Evolutionary conservation across 2,888 invertebrate genomes (phyloP).

Genomic region (Clusia tigrina): DNA sequence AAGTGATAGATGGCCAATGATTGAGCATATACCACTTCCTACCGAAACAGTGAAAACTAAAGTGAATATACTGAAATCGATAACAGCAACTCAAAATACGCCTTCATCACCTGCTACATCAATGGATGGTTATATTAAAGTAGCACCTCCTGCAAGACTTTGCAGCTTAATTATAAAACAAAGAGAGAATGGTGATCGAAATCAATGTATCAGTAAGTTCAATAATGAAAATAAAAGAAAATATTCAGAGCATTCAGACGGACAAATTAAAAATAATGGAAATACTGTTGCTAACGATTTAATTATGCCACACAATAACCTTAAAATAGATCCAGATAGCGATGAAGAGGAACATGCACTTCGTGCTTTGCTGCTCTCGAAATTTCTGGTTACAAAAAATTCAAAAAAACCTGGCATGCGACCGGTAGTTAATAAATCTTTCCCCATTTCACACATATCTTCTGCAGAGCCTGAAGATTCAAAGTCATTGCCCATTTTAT

Average conservation of each 20-base stretch:
- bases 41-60: background rate
- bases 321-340: constrained; percentile 33
- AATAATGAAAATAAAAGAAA: background rate
- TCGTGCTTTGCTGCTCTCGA: constrained; percentile 55
- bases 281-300: background rate
- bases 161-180: constrained; percentile 36
- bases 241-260: background rate
- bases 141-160: constrained; percentile 45
- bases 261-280: background rate
- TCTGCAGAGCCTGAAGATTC: constrained; percentile 47
- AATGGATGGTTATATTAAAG: constrained; percentile 26
- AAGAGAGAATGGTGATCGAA: constrained; percentile 47
- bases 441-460: constrained; percentile 24
- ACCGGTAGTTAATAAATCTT: no score
- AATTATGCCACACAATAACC: no score
- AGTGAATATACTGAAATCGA: background rate
- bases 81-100: constrained; percentile 18
- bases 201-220: background rate
- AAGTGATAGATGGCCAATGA: constrained; percentile 32
- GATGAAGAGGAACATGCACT: constrained; percentile 57
- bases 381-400: constrained; percentile 43
- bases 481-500: constrained; percentile 36
- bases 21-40: constrained; percentile 39
- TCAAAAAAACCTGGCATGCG: constrained; percentile 24
- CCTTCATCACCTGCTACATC: constrained; percentile 16